Conservation (phyloP, 2,113 vertebrate species). For the Isichthys henryi region DNA sequence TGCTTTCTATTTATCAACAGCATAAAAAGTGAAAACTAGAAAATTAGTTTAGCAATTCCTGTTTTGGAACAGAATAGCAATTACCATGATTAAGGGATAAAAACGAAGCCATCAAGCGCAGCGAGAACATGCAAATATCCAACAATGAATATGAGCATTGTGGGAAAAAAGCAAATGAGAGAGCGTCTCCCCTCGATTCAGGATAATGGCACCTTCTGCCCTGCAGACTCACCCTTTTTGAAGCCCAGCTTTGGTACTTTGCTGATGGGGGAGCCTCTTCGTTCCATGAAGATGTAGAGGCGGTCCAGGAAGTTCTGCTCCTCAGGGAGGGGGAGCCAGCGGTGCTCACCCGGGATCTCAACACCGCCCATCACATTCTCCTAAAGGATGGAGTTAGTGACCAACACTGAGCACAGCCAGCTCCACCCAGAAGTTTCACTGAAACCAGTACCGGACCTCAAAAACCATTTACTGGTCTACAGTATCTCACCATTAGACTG, state of each 20-base stretch:
- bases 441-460: neutral
- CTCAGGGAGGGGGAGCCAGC: constrained; percentile 11
- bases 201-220: neutral
- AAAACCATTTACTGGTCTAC: neutral
- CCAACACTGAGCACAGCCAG: neutral
- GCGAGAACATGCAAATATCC: neutral
- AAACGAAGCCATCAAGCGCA: neutral
- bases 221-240: constrained; percentile 29
- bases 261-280: constrained; percentile 29
- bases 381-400: neutral
- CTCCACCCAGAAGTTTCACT: neutral
- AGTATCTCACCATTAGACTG: neutral
- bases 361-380: constrained; percentile 18
- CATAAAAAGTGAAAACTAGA: neutral
- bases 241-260: constrained; percentile 34
- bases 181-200: neutral
- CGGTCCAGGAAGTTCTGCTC: constrained; percentile 28
- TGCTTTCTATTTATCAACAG: neutral
- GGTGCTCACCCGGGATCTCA: neutral
- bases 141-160: neutral
- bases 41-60: neutral
- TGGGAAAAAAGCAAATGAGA: neutral
- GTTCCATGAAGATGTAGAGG: constrained; percentile 28
- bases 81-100: neutral
- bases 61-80: neutral